Evolutionary conservation across 2,113 vertebrate species (phyloP).

Genomic region (Meleagris gallopavo): DNA sequence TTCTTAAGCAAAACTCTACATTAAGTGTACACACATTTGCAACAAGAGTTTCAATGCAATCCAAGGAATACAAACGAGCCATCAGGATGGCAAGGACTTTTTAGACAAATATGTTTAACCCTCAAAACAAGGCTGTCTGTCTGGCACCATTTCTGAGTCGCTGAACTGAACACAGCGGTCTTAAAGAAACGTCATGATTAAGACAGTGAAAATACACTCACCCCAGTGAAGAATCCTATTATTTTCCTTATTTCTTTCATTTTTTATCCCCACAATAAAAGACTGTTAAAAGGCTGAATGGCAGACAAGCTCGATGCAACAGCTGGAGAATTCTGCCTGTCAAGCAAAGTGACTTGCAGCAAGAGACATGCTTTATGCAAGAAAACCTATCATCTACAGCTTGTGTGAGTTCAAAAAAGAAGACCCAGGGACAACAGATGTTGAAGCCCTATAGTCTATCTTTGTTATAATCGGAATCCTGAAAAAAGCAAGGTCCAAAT

Average conservation of each 20-base stretch:
- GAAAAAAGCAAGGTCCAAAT: conserved; percentile 53
- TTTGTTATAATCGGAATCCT: conserved; percentile 50
- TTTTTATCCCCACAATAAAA: not conserved
- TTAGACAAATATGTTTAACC: not conserved
- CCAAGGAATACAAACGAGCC: conserved; percentile 40
- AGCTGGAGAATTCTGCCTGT: conserved; percentile 63
- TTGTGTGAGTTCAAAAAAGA: conserved; percentile 14
- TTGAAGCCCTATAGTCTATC: conserved; percentile 23
- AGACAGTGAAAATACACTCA: conserved; percentile 42
- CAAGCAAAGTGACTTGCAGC: conserved; percentile 54
- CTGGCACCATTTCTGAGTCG: conserved; percentile 34
- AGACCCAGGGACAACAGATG: conserved; percentile 36
- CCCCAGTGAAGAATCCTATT: not conserved
- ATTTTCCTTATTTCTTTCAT: conserved; percentile 11
- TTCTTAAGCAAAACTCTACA: conserved; percentile 36
- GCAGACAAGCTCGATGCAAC: conserved; percentile 58
- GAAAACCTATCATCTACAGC: not conserved
- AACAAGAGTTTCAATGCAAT: conserved; percentile 19
- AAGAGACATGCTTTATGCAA: conserved; percentile 23
- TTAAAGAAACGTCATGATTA: conserved; percentile 48
- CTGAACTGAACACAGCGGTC: conserved; percentile 26
- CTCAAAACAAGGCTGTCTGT: conserved; percentile 38
- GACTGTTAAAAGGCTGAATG: conserved; percentile 41
- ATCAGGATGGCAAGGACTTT: conserved; percentile 14
- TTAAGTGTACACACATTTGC: conserved; percentile 40